Evolutionary conservation across 1,140 invertebrate genomes (phyloP).

Genomic region (Bombyx mandarina): DNA sequence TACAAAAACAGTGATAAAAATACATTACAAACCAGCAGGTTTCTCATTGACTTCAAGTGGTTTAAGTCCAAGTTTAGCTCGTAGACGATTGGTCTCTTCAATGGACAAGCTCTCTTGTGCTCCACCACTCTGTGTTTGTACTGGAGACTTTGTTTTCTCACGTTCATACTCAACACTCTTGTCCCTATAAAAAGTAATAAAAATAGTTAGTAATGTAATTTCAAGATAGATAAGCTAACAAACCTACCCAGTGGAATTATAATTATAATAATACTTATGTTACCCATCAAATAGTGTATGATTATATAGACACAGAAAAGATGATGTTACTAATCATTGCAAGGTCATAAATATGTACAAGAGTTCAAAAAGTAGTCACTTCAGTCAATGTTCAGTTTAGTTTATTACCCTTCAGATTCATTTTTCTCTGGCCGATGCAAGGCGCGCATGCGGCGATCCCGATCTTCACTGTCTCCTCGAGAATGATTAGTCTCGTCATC

Average conservation of each 20-base stretch:
- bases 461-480: constrained; percentile 23
- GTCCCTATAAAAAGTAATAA: constrained; percentile 13
- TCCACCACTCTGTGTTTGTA: constrained; percentile 15
- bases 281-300: too few species aligned
- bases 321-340: too few species aligned
- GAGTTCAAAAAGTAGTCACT: too few species aligned
- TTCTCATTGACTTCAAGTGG: constrained; percentile 83
- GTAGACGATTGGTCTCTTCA: constrained; percentile 91
- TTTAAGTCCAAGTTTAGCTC: constrained; percentile 94
- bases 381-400: too few species aligned
- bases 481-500: constrained; percentile 12
- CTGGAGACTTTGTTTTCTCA: constrained; percentile 19
- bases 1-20: too few species aligned
- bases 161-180: constrained; percentile 18
- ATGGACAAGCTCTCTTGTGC: constrained; percentile 80
- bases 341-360: too few species aligned
- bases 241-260: too few species aligned
- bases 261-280: too few species aligned
- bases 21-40: constrained; percentile 26
- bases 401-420: not conserved
- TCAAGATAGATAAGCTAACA: too few species aligned
- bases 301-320: too few species aligned
- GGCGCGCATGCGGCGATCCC: constrained; percentile 18
- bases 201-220: not conserved
- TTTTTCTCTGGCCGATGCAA: constrained; percentile 12